Percentiles rank a stretch among this genome's conserved stretches.
These are phyloP conservation scores for Tachina grossa DNA, from an alignment of 2,888 invertebrate genomes.

Conservation along the genomic window DNA sequence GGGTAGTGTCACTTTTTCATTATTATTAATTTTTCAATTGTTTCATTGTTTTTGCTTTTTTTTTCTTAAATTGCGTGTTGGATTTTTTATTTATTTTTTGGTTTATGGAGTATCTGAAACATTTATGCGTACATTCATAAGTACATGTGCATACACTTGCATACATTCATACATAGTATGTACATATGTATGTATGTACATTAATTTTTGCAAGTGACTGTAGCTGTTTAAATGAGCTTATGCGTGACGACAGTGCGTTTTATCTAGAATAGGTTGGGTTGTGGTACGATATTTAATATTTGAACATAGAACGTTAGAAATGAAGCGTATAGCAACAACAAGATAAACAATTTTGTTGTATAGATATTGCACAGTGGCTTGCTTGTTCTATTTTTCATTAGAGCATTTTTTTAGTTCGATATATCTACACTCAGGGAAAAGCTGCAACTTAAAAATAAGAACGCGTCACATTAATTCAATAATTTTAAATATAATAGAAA, in stretches of 20 bases:
- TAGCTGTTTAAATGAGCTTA: slow-evolving; percentile 5
- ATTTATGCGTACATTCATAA: no score
- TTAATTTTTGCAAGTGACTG: background rate
- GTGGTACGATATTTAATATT: slow-evolving; percentile 4
- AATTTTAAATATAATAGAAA: no score
- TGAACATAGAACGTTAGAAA: slow-evolving; percentile 25
- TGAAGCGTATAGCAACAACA: slow-evolving; percentile 23
- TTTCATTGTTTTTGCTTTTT: no score
- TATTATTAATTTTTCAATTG: background rate
- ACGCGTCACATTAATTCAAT: no score
- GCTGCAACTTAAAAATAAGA: no score
- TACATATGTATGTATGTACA: background rate
- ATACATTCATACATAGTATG: no score
- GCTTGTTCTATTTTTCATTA: background rate
- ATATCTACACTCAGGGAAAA: no score
- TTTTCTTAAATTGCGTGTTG: background rate
- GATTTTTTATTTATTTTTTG: background rate
- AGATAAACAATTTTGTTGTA: background rate
- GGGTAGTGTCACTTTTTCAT: slow-evolving; percentile 1
- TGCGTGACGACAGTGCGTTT: slow-evolving; percentile 50
- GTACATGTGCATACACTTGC: no score
- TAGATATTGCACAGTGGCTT: slow-evolving; percentile 41
- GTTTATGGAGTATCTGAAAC: no score
- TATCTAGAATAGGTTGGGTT: slow-evolving; percentile 1
- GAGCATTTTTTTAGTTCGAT: background rate